phyloP scores from a whole-genome alignment of 2,888 invertebrate genomes.

The Andrena praecox region DNA sequence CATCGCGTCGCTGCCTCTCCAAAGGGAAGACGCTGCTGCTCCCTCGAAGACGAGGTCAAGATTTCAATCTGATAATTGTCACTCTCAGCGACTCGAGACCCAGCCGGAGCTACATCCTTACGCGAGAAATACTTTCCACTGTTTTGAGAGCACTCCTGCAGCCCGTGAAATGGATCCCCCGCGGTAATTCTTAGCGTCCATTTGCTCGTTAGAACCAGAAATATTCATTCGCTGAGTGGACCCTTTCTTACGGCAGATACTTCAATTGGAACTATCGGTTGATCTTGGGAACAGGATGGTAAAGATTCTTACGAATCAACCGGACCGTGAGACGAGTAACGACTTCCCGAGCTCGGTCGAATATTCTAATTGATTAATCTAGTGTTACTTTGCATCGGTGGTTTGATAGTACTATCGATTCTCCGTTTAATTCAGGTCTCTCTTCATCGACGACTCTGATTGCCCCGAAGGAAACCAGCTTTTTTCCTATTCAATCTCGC shows the following conservation, averaged over 20 bases:
- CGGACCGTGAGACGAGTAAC: neutral
- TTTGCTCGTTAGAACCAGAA: neutral
- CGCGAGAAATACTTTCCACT: slow-evolving; percentile 18
- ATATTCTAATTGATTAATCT: no score
- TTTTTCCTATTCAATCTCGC: no score
- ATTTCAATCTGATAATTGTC: slow-evolving; percentile 64
- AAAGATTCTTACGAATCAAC: neutral
- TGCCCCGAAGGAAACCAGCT: no score
- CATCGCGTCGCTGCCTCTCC: neutral
- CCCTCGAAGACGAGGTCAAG: slow-evolving; percentile 45
- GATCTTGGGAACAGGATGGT: neutral
- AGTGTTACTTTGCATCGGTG: no score
- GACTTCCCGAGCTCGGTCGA: no score
- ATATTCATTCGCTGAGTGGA: slow-evolving; percentile 16
- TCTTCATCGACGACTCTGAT: no score
- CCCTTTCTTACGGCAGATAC: neutral
- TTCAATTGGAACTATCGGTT: neutral
- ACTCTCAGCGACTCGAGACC: slow-evolving; percentile 15
- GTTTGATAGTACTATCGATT: no score
- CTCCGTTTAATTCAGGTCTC: no score
- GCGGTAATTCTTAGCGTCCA: slow-evolving; percentile 29
- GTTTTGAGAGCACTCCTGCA: slow-evolving; percentile 45
- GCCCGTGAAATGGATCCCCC: slow-evolving; percentile 4
- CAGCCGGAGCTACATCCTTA: neutral
- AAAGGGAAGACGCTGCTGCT: slow-evolving; percentile 23